Evolutionary conservation across 2,113 vertebrate species (phyloP), one percentile per base, ranked within the genome.

Genomic region (Mastomys natalensis): DNA sequence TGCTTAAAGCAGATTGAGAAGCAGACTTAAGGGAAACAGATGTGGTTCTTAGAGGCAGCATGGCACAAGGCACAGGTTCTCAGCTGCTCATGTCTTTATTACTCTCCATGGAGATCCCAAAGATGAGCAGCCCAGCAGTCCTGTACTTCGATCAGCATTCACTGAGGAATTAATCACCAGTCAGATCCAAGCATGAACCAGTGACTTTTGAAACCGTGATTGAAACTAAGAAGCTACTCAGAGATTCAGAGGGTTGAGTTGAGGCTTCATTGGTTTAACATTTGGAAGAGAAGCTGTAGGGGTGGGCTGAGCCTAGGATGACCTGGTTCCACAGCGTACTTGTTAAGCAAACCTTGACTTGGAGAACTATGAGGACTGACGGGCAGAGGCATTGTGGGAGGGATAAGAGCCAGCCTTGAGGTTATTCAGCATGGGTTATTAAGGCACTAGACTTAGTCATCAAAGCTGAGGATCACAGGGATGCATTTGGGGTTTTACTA

Each of bases 51-150:
- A 17, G 37, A 88, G 19, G 22, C 31, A 40, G 48, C 0, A 1
- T 2, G 0, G 2, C 24, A 7, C 45, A 2, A 5, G 3, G 16
- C 8, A 1, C 4, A 3, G 7, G 17, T 12, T 87, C 73, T 86
- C 95, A 58, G 66, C 9, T 85, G 34, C 26, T 2, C 19, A 29
- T 1, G 3, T 31, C 76, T 78, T 87, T 13, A 43, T 48, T 26
- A 6, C 26, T 66, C 73, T 62, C 74, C 17, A 24, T 3, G 16
- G 64, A 92, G 17, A 74, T 6, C 2, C 31, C 40, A 58, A 53
- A 34, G 22, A 51, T 29, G 78, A 68, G 43, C 72, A 40, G 4
- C 26, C 51, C 66, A 55, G 8, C 8, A 1, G 8, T 15, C 29
- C 16, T 2, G 1, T 53, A n/a, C 29, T 24, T 40, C 29, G 7